Conservation (phyloP, 2,888 invertebrate genomes). For the Drosophila longiperda region DNA sequence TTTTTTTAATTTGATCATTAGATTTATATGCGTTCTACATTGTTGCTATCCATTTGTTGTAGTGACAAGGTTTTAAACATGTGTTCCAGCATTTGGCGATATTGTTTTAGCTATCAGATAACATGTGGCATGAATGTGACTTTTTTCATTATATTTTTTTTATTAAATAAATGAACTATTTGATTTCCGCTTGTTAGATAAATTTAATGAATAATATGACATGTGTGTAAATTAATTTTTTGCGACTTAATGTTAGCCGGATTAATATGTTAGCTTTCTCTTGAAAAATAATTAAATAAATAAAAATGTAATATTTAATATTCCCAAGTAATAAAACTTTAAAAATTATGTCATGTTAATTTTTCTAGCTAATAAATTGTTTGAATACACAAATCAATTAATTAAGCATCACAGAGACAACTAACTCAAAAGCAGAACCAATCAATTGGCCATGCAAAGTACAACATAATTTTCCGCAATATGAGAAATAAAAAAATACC, state of each 20-base stretch:
- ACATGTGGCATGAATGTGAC: conserved; percentile 48
- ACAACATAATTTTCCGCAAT: conserved; percentile 83
- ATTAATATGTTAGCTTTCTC: neutral
- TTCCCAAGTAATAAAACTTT: neutral
- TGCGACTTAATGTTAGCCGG: fast-evolving
- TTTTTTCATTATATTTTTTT: conserved; percentile 28
- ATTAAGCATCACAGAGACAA: conserved; percentile 17
- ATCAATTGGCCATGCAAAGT: conserved; percentile 37
- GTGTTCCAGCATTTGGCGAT: conserved; percentile 42
- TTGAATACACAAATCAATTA: conserved; percentile 10
- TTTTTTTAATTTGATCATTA: conserved; percentile 30
- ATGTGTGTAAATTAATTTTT: neutral
- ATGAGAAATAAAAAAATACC: conserved; percentile 74
- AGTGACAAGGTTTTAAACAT: conserved; percentile 41
- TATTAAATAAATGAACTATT: conserved; percentile 14
- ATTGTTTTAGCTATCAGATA: conserved; percentile 15
- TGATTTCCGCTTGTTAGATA: conserved; percentile 11
- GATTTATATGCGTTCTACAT: conserved; percentile 36
- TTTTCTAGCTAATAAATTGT: neutral
- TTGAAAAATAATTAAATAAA: neutral
- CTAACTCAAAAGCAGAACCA: conserved; percentile 20
- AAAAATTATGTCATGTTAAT: neutral
- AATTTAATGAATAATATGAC: neutral
- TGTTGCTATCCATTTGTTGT: conserved; percentile 21
- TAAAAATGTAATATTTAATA: neutral